phyloP scores from a whole-genome alignment of 2,797 vertebrate species.

The Argya squamiceps region DNA sequence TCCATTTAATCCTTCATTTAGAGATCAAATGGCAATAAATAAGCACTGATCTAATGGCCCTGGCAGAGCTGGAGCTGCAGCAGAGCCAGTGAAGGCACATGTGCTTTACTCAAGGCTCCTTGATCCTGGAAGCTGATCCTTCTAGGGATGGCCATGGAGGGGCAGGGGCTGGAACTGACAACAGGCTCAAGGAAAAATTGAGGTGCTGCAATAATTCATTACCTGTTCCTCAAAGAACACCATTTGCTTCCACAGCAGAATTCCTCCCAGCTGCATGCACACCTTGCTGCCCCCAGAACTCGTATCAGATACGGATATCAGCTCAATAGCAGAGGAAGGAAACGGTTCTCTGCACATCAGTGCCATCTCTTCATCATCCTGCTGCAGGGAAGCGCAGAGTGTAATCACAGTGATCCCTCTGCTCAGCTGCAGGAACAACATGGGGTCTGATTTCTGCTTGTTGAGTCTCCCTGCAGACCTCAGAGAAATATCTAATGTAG shows the following conservation, averaged over 20 bases:
- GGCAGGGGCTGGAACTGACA: neutral
- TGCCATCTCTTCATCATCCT: neutral
- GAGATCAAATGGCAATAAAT: neutral
- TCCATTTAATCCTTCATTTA: neutral
- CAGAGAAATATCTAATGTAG: fast-evolving
- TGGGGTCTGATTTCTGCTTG: neutral
- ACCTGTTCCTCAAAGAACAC: neutral
- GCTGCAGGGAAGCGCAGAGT: neutral
- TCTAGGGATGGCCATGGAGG: neutral
- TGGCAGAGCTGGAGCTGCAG: neutral
- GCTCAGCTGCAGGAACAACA: neutral
- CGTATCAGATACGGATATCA: neutral
- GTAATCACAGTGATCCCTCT: neutral
- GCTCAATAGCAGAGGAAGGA: neutral
- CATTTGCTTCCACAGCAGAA: neutral
- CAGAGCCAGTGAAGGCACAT: fast-evolving
- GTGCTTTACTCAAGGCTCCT: neutral
- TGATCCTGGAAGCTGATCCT: neutral
- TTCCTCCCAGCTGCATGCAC: neutral
- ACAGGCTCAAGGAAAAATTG: neutral
- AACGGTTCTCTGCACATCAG: neutral
- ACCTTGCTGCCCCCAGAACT: neutral
- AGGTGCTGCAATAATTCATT: neutral
- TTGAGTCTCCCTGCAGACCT: neutral
- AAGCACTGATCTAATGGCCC: neutral